Conservation (phyloP, 2,888 invertebrate genomes). For the Boloria selene region DNA sequence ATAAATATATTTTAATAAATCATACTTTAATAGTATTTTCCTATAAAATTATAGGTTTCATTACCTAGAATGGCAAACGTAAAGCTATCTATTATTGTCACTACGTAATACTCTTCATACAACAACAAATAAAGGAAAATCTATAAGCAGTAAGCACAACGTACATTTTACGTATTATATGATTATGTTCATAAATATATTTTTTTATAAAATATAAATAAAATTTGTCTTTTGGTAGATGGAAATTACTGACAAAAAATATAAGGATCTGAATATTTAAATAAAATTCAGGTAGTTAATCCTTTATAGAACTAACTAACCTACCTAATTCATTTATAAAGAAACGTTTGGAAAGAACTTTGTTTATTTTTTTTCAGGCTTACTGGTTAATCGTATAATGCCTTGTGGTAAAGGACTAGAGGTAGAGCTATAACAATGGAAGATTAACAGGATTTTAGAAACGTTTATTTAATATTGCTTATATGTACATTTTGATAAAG, state of each 20-base stretch:
- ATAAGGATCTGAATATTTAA: no score
- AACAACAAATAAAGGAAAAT: constrained; percentile 8
- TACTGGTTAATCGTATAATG: no score
- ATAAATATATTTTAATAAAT: constrained; percentile 8
- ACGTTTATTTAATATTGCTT: constrained; percentile 14
- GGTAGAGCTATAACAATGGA: constrained; percentile 17
- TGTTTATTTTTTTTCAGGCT: no score
- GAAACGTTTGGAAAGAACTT: no score
- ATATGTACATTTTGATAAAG: constrained; percentile 3
- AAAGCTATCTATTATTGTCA: constrained; percentile 33
- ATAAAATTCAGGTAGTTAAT: no score
- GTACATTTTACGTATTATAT: constrained; percentile 2
- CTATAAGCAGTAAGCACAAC: constrained; percentile 5
- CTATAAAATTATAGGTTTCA: constrained; percentile 7
- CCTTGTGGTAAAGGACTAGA: constrained; percentile 9
- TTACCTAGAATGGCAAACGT: constrained; percentile 15
- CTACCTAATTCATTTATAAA: no score
- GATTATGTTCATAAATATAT: background rate
- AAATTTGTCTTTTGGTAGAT: background rate
- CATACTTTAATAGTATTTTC: constrained; percentile 7
- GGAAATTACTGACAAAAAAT: background rate
- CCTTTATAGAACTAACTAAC: no score
- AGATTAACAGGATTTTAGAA: constrained; percentile 16
- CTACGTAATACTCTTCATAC: constrained; percentile 30
- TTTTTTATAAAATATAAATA: background rate